Evolutionary conservation across 2,113 vertebrate species (phyloP).

Genomic region (Gnathonemus echidnorhynchus): DNA sequence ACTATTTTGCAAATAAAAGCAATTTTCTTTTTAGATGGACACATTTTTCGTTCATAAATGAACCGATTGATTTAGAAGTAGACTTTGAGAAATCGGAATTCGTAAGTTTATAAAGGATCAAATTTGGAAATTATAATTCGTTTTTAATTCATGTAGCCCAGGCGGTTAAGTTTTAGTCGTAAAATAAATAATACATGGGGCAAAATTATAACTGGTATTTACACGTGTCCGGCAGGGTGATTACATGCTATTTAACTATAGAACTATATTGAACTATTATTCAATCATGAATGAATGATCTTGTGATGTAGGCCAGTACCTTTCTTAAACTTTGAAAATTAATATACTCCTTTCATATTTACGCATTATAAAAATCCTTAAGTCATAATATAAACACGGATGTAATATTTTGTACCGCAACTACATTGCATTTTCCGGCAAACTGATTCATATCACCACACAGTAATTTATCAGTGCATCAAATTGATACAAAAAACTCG

Average conservation of each 20-base stretch:
- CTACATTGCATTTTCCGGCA: not conserved
- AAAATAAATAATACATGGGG: not conserved
- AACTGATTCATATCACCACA: not conserved
- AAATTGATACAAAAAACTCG: not conserved
- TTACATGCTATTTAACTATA: not conserved
- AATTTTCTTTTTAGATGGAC: not conserved
- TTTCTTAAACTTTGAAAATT: not conserved
- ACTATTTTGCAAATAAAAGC: not conserved
- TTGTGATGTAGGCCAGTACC: not conserved
- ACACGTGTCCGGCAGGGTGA: not conserved
- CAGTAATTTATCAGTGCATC: not conserved
- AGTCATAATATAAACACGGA: not conserved
- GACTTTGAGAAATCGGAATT: not conserved
- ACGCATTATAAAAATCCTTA: not conserved
- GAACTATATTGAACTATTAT: not conserved
- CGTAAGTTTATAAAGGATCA: not conserved
- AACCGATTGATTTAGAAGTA: not conserved
- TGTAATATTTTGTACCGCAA: not conserved
- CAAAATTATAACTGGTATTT: not conserved
- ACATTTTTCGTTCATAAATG: not conserved
- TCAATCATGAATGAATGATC: not conserved
- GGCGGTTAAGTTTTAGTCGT: not conserved
- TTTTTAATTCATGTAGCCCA: not conserved
- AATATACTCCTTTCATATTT: not conserved
- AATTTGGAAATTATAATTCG: not conserved